Conservation (phyloP, 2,888 invertebrate genomes). For the Rotaria macrura region DNA sequence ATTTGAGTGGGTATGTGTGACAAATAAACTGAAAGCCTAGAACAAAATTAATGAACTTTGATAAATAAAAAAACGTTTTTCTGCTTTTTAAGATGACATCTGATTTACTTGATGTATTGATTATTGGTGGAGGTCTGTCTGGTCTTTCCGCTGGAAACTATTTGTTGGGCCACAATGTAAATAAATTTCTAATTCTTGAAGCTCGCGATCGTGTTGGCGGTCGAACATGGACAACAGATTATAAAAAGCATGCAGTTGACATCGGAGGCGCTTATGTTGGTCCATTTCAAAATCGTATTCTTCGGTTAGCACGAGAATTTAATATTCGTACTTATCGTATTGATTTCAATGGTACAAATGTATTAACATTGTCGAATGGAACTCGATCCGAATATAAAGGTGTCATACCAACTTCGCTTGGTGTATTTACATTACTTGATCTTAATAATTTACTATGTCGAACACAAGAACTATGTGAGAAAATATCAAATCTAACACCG, state of each 20-base stretch:
- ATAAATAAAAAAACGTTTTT: too few species aligned
- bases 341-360: slow-evolving; percentile 41
- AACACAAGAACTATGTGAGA: slow-evolving; percentile 37
- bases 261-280: slow-evolving; percentile 49
- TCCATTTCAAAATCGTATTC: slow-evolving; percentile 44
- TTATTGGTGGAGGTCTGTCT: slow-evolving; percentile 46
- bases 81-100: not conserved
- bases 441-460: slow-evolving; percentile 40
- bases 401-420: slow-evolving; percentile 41
- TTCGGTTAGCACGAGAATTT: slow-evolving; percentile 43
- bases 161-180: slow-evolving; percentile 40
- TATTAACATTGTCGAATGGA: slow-evolving; percentile 40
- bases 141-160: slow-evolving; percentile 48
- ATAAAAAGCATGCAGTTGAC: slow-evolving; percentile 41
- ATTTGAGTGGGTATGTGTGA: not conserved
- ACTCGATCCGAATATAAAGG: slow-evolving; percentile 41
- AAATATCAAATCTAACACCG: slow-evolving; percentile 10
- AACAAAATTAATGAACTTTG: too few species aligned
- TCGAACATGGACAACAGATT: slow-evolving; percentile 41
- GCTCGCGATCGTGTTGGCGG: slow-evolving; percentile 49
- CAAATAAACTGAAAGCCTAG: not conserved
- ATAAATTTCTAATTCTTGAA: slow-evolving; percentile 47
- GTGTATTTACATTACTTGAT: slow-evolving; percentile 41
- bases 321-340: slow-evolving; percentile 41
- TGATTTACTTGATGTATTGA: slow-evolving; percentile 40